Evolutionary conservation across 2,888 invertebrate species (phyloP), one percentile per base, ranked within the genome.

Genomic region (Troglohyphantes excavatus): DNA sequence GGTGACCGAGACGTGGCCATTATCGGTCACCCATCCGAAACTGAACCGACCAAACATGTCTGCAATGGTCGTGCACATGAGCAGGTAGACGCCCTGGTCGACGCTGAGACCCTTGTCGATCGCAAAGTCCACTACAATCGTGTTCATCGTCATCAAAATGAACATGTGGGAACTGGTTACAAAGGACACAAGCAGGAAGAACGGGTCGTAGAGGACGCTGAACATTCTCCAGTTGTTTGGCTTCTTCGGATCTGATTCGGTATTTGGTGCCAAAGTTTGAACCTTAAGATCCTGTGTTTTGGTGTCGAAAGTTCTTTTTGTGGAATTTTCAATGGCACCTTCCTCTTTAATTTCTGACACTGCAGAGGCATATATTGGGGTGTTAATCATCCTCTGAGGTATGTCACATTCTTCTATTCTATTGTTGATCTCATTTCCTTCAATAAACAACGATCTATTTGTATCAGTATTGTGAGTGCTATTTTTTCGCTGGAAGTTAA

Each of bases 1-100:
- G 13, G 53, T 53, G 17, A n/a, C 2, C 13, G 53, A 53, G 13
- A 53, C 5, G 17, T n/a, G n/a, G 2, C n/a, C 29, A 17, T 33
- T 33, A 11, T 68, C 68, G 2, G 68, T 68, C 33, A 68, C 33
- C 33, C 33, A 68, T 2, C 68, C 68, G 3, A 68, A 33, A 29
- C 33, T 9, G 68, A 68, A 33, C 7, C 68, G n/a, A 2, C 68
- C 68, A 2, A 19, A 11, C 19, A 68, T 29, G n/a, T 68, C 33
- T 3, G 33, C 68, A 0, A 33, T n/a, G 2, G 68, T n/a, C 17
- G 6, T 33, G 68, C 68, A 68, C 68, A 68, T 68, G 1, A 68
- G 33, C 17, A 68, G 9, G 3, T 68, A 33, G 3, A 68, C 68
- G 13, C 19, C 9, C 19, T 17, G 33, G 29, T 17, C 29, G 0